Percentiles rank a stretch among this genome's conserved stretches.
Evolutionary conservation across 2,113 vertebrate species (phyloP).

Genomic region (Leucosticte australis): DNA sequence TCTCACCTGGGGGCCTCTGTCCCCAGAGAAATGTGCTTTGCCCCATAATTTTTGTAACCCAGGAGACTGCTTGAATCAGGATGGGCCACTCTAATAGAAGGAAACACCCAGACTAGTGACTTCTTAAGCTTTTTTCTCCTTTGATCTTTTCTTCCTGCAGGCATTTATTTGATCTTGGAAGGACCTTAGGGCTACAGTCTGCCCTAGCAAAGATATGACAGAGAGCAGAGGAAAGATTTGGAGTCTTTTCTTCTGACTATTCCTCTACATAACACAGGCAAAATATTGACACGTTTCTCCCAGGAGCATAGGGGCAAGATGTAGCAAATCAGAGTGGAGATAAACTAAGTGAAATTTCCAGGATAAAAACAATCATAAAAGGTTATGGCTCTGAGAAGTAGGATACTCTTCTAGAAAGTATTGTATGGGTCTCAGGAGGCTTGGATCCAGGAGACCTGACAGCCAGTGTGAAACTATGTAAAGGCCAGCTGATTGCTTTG

Average conservation of each 20-base stretch:
- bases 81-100: constrained; percentile 22
- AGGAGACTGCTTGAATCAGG: constrained; percentile 1
- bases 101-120: constrained; percentile 46
- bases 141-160: constrained; percentile 61
- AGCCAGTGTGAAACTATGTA: neutral
- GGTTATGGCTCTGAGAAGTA: neutral
- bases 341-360: neutral
- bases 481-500: neutral
- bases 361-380: neutral
- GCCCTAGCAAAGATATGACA: constrained; percentile 46
- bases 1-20: neutral
- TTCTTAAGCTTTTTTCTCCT: constrained; percentile 55
- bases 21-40: neutral
- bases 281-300: constrained; percentile 52
- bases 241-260: constrained; percentile 28
- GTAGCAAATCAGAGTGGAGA: neutral
- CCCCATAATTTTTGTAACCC: constrained; percentile 12
- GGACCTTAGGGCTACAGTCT: constrained; percentile 58
- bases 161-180: constrained; percentile 66
- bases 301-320: neutral
- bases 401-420: neutral
- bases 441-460: neutral
- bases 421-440: neutral
- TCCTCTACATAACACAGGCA: neutral
- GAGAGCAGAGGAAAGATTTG: constrained; percentile 3